phyloP scores from a whole-genome alignment of 2,113 vertebrate species.

The Bungarus multicinctus region DNA sequence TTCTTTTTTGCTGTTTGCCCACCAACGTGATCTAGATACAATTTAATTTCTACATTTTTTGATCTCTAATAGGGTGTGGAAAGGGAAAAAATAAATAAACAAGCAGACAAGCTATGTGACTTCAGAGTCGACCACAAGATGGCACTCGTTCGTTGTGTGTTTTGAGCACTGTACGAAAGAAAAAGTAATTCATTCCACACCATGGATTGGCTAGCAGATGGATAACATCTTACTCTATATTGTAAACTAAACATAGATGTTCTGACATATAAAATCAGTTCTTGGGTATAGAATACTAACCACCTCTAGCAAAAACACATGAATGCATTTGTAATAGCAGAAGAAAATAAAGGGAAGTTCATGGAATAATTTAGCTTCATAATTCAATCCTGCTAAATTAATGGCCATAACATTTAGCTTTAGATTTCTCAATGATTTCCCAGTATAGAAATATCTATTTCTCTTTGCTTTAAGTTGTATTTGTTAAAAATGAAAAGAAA shows the following conservation, averaged over 20 bases:
- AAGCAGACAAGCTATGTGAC: constrained; percentile 12
- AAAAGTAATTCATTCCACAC: background rate
- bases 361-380: background rate
- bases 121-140: background rate
- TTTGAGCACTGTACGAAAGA: background rate
- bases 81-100: background rate
- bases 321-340: background rate
- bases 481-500: background rate
- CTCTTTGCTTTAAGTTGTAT: background rate
- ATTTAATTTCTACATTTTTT: constrained; percentile 13
- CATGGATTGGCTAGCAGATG: background rate
- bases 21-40: background rate
- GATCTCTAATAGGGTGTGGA: background rate
- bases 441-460: background rate
- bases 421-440: background rate
- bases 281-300: background rate
- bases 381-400: background rate
- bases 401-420: background rate
- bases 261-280: background rate
- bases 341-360: background rate
- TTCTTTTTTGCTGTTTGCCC: background rate
- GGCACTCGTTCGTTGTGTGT: background rate
- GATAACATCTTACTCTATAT: background rate
- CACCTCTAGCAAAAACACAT: background rate
- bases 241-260: background rate